Conservation (phyloP, 2,113 vertebrate species). For the Rissa tridactyla region DNA sequence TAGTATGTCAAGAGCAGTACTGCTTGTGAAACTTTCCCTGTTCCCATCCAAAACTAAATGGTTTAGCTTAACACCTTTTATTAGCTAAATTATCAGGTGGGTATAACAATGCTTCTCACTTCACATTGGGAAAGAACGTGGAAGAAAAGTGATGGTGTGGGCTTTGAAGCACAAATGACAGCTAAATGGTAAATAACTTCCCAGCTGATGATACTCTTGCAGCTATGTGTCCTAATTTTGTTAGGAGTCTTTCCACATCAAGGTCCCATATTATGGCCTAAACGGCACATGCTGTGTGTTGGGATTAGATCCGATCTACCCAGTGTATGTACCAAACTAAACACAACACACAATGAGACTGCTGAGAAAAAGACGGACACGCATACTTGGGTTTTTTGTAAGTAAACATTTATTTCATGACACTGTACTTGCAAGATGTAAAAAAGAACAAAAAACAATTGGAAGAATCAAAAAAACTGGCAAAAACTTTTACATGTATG, state of each 20-base stretch:
- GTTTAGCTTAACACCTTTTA: not conserved
- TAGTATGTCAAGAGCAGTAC: not conserved
- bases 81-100: not conserved
- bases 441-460: not conserved
- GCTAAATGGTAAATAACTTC: not conserved
- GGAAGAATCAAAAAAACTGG: not conserved
- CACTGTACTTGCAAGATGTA: not conserved
- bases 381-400: fast-evolving
- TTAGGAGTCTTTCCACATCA: not conserved
- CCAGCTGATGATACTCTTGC: not conserved
- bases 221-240: not conserved
- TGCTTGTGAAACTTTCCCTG: not conserved
- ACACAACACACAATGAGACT: not conserved
- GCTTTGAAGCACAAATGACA: not conserved
- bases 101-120: not conserved
- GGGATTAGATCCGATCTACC: not conserved
- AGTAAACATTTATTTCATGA: not conserved
- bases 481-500: not conserved
- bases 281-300: not conserved
- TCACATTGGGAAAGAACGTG: not conserved
- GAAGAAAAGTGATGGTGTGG: not conserved
- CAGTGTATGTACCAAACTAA: not conserved
- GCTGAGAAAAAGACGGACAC: not conserved
- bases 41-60: not conserved
- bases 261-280: not conserved